Evolutionary conservation across 2,797 vertebrate genomes (phyloP), one percentile per base, ranked within the genome.

Genomic region (Mionectes olivaceus): DNA sequence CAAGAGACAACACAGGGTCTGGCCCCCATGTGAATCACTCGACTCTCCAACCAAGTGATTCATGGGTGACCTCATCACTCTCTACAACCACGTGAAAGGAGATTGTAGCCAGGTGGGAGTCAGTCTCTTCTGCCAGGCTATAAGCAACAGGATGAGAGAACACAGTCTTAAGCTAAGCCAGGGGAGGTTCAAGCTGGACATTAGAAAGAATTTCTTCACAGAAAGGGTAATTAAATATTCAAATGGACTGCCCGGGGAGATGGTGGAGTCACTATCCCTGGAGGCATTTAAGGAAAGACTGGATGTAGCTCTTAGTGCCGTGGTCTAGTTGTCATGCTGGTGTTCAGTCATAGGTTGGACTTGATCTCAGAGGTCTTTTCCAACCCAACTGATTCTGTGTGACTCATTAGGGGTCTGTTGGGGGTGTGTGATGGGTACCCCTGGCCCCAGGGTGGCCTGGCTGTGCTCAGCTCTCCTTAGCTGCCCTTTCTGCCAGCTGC

Each of bases 21-120:
- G 6, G 1, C 5, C 30, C 30, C 30, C 52, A 13, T 1, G 8
- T 3, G 23, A 33, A 32, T 17, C 1, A 3, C 44, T 18, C 2
- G 1, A 2, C 61, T 11, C 21, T 21, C 21, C 13, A 13, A 28
- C 27, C 55, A 37, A 13, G 30, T 10, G 6, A 61, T 28, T 61
- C 59, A 41, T 13, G 37, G 59, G 27, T 41, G 59, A 41, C 37
- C 12, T 61, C 30, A 41, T 61, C 59, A 41, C 39, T 41, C n/a
- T 33, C 13, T 21, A 30, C 37, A 30, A 41, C 37, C 37, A 61
- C 37, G 6, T 61, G 86, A 61, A 49, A 82, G 33, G 41, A 53
- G 8, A 6, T 1, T 61, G 63, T 49, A 55, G 25, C 22, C 15
- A 35, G 35, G 5, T 35, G 19, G 55, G 22, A 9, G 13, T 60